Evolutionary conservation across 2,888 invertebrate genomes (phyloP), one percentile per base, ranked within the genome.

Genomic region (Platycnemis pennipes): DNA sequence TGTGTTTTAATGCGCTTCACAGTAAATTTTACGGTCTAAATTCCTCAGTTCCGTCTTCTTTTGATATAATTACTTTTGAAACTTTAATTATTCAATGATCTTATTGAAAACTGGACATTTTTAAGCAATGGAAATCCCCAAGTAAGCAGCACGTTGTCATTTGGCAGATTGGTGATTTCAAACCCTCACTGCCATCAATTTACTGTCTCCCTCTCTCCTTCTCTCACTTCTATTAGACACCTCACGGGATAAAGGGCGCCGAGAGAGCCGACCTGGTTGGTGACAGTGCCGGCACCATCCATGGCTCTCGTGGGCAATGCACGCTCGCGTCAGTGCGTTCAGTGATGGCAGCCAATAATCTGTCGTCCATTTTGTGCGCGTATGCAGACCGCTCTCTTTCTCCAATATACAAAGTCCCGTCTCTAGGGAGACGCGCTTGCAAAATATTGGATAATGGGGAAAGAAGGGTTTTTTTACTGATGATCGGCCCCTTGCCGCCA

Each of bases 261-360:
- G 37, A 11, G 77, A 26, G 37, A 13, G 77, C n/a, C 37, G 37
- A 63, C 11, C 13, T 11, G 37, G 77, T 13, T 77, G 5, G 63
- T 26, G 63, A 26, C 63, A 37, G 31, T 11, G 77, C 31, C 37
- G 31, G 37, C 37, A n/a, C n/a, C n/a, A 37, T 37, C 31, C 63
- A 63, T 2, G 37, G 37, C 77, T 37, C 63, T 16, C 77, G 31
- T 37, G 37, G 37, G 26, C 77, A 63, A 63, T 77, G 77, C 77
- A 13, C 37, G 16, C 13, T 3, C 77, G 77, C 77, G 77, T 77
- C 77, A 77, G 26, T 77, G 77, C n/a, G 77, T 77, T 77, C 31
- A 77, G 77, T 77, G 77, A 77, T 77, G 77, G 31, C 77, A 77
- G n/a, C n/a, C n/a, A n/a, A n/a, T n/a, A n/a, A 77, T 77, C 31